Base-by-base conservation (phyloP, 2,888 invertebrate genomes). In the Hesperia comma region DNA sequence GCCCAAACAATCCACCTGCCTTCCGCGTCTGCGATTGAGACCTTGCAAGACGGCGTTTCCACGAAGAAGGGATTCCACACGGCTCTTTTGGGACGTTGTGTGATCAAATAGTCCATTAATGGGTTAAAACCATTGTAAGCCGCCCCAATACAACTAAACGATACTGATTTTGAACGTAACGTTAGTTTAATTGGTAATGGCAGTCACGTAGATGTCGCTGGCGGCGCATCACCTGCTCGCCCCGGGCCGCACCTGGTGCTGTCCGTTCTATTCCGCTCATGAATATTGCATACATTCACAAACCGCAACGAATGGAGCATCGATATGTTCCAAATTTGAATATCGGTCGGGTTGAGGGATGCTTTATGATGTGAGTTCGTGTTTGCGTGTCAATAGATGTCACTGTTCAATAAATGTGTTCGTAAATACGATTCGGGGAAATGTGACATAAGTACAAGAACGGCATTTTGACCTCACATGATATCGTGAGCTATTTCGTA, bases 221-320 rank as follows among this genome's bases (percentile, higher is more conserved):
- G 49, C 49, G 41, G 60, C 60, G 17, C 46, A 26, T 63, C 63
- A 63, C 63, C 63, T 56, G 63, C 19, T 56, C 40, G 46, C 53
- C 21, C 10, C 63, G 43, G 46, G 56, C 49, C 49, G 63, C 63
- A 63, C 63, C 61, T 40, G 56, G n/a, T 53, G 6, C 55, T 21
- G 43, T 19, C 63, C 54, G 63, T 41, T 56, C 19, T 56, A 33
- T 46, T 63, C 63, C 63, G 63, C 46, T 63, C 56, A 63, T 63
- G 63, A 63, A 63, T 63, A 63, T 63, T 63, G 63, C 56, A 63
- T 63, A 56, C 63, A 63, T 63, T 21, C 49, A 63, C 63, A 63
- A 63, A 63, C 63, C 63, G 56, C 63, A 63, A 56, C 63, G 56
- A 63, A 56, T 49, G 37, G 55, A 63, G 63, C 63, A 63, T 63